Conservation (phyloP, 2,113 vertebrate genomes). For the Tragelaphus scriptus region DNA sequence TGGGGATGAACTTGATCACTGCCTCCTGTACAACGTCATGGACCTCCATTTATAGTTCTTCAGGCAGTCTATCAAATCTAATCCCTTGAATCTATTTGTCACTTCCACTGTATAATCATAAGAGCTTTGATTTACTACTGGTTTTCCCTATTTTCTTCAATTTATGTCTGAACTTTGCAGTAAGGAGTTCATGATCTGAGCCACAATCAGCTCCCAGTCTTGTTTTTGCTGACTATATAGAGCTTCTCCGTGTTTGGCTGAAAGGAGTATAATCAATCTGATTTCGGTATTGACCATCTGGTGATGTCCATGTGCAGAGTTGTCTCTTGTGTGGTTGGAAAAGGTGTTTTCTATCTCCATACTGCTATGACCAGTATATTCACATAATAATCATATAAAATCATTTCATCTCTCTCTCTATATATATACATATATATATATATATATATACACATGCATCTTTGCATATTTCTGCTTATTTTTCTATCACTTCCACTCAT, state of each 20-base stretch:
- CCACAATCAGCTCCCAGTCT: neutral
- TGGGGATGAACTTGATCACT: neutral
- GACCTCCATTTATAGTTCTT: neutral
- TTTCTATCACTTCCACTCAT: neutral
- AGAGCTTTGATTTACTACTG: neutral
- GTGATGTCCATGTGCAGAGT: neutral
- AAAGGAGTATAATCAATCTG: neutral
- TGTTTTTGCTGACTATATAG: neutral
- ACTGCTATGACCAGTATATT: neutral
- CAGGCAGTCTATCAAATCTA: neutral
- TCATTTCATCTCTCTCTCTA: neutral
- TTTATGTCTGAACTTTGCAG: neutral
- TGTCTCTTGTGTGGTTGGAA: neutral
- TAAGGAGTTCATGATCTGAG: neutral
- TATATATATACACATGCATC: neutral
- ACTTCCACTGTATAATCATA: neutral
- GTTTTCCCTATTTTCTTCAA: neutral
- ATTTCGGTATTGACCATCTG: neutral
- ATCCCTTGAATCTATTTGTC: neutral
- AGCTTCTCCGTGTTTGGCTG: neutral
- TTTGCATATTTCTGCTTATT: neutral
- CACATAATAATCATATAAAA: neutral
- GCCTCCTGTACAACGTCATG: neutral
- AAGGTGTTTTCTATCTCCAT: neutral
- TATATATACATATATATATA: neutral